Evolutionary conservation across 1,140 invertebrate genomes (phyloP), one percentile per base, ranked within the genome.

Genomic region (Elysia chlorotica): DNA sequence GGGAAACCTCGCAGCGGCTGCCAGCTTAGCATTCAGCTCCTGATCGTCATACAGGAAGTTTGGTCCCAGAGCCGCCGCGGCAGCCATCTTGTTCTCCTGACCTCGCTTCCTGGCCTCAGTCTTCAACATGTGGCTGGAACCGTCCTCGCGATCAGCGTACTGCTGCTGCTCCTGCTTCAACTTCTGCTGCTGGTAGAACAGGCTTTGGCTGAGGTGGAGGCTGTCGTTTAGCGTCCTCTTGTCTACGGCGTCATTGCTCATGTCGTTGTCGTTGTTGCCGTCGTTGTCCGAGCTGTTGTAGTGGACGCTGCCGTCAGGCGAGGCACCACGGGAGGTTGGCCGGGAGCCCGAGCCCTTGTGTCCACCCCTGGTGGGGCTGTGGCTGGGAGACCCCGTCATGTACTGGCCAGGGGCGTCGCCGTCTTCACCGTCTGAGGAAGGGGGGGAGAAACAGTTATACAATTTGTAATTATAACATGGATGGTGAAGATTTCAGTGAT

Each of bases 41-140:
- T n/a, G 61, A 19, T 71, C 69, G 3, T 71, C 69, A 28, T 62
- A 71, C 59, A 71, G 38, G 35, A 71, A 71, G 31, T 71, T 71
- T 5, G 69, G 69, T 6, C 69, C 69, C 30, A 10, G n/a, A n/a
- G n/a, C n/a, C n/a, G n/a, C n/a, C n/a, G n/a, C n/a, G n/a, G n/a
- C n/a, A n/a, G n/a, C n/a, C n/a, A n/a, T n/a, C n/a, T n/a, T n/a
- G n/a, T n/a, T n/a, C n/a, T n/a, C n/a, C n/a, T n/a, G n/a, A n/a
- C n/a, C n/a, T n/a, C n/a, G n/a, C n/a, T n/a, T n/a, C n/a, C n/a
- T n/a, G n/a, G n/a, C n/a, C n/a, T n/a, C n/a, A n/a, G n/a, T n/a
- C n/a, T n/a, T n/a, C n/a, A n/a, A n/a, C n/a, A n/a, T n/a, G n/a
- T n/a, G n/a, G n/a, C n/a, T n/a, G n/a, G n/a, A n/a, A n/a, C n/a